phyloP scores from a whole-genome alignment of 2,797 vertebrate genomes.

The Psittacula derbiana region DNA sequence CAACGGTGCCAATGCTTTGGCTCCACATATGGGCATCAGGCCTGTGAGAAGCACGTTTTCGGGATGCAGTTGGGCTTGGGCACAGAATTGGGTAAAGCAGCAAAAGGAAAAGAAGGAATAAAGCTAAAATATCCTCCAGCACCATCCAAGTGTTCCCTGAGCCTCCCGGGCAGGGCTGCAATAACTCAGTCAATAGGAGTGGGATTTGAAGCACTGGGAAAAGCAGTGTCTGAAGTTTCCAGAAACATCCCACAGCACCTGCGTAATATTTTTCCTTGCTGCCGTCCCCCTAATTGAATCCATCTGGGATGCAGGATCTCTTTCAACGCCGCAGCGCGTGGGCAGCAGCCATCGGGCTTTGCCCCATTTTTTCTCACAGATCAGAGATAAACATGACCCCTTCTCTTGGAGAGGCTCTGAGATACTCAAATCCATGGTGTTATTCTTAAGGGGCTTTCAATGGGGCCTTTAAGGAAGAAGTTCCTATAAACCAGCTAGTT shows the following conservation, averaged over 20 bases:
- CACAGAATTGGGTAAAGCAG: not conserved
- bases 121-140: not conserved
- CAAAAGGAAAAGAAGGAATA: not conserved
- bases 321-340: not conserved
- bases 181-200: not conserved
- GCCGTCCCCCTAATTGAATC: conserved; percentile 25
- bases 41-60: fast-evolving
- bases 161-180: fast-evolving
- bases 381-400: not conserved
- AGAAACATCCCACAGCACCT: conserved; percentile 19
- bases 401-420: not conserved
- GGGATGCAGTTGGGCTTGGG: not conserved
- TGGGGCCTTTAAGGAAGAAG: not conserved
- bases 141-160: not conserved
- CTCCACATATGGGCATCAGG: not conserved
- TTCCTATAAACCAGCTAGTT: not conserved
- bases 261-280: not conserved
- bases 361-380: not conserved
- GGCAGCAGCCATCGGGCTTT: not conserved
- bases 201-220: not conserved
- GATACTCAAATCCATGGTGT: fast-evolving
- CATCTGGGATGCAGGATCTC: not conserved
- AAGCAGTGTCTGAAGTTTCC: not conserved
- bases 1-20: not conserved
- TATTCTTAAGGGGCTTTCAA: not conserved